Conservation (phyloP, 2,888 invertebrate genomes). For the Drosophila demipolita region DNA sequence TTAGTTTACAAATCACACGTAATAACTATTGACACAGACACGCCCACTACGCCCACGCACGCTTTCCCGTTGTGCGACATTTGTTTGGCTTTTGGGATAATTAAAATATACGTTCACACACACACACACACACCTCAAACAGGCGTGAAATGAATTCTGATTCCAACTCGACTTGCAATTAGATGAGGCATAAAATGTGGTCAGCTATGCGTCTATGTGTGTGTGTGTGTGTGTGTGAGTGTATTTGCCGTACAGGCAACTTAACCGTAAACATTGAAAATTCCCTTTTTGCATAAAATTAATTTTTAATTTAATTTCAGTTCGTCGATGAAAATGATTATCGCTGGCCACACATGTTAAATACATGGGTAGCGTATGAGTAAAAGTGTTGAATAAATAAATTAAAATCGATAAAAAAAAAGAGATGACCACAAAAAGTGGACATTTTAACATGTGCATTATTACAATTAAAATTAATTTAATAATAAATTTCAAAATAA, state of each 20-base stretch:
- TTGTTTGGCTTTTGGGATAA: conserved; percentile 78
- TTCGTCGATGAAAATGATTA: conserved; percentile 71
- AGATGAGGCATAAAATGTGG: conserved; percentile 74
- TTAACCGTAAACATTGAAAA: conserved; percentile 63
- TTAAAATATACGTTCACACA: conserved; percentile 60
- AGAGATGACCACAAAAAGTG: conserved; percentile 59
- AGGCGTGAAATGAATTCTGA: conserved; percentile 54
- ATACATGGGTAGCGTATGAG: conserved; percentile 18
- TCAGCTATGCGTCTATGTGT: conserved; percentile 30
- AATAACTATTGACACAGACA: conserved; percentile 76
- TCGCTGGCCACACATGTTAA: conserved; percentile 60
- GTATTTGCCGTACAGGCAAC: conserved; percentile 26
- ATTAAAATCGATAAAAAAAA: conserved; percentile 73
- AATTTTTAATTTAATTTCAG: conserved; percentile 78
- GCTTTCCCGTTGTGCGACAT: conserved; percentile 42
- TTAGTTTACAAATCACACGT: conserved; percentile 79
- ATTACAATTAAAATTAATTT: conserved; percentile 83
- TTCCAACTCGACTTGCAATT: conserved; percentile 52
- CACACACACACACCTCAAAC: conserved; percentile 12
- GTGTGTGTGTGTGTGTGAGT: conserved; percentile 17
- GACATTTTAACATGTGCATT: conserved; percentile 74
- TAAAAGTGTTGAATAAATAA: conserved; percentile 71
- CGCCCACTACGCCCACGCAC: conserved; percentile 37
- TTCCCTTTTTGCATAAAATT: conserved; percentile 66
- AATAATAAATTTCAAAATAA: conserved; percentile 83